Conservation (phyloP, 2,113 vertebrate species). For the Vanacampus margaritifer region DNA sequence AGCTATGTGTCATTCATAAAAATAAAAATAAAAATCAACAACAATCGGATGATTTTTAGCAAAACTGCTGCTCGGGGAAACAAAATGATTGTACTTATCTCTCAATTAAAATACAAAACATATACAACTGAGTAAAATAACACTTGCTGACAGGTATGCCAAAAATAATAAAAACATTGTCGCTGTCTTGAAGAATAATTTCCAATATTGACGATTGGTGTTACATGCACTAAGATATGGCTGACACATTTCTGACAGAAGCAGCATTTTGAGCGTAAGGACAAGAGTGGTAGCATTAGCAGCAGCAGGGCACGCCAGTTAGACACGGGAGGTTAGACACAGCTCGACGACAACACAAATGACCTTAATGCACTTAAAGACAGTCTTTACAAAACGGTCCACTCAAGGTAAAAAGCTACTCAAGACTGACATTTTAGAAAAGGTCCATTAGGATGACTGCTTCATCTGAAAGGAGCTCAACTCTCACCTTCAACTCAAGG, state of each 20-base stretch:
- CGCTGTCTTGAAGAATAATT: conserved; percentile 50
- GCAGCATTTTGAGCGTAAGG: conserved; percentile 67
- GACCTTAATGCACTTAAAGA: conserved; percentile 53
- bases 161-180: conserved; percentile 48
- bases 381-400: conserved; percentile 45
- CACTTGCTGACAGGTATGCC: conserved; percentile 53
- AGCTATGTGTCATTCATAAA: conserved; percentile 66
- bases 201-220: conserved; percentile 27
- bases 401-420: conserved; percentile 47
- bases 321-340: conserved; percentile 28
- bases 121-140: conserved; percentile 54
- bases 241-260: conserved; percentile 65
- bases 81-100: conserved; percentile 65
- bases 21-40: conserved; percentile 53
- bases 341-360: conserved; percentile 25
- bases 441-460: conserved; percentile 9
- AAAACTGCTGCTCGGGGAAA: conserved; percentile 63
- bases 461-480: conserved; percentile 16
- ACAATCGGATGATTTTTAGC: conserved; percentile 61
- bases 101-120: conserved; percentile 58
- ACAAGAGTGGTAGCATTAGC: conserved; percentile 66
- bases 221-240: conserved; percentile 70
- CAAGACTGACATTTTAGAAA: conserved; percentile 17
- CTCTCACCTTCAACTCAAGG: conserved; percentile 18
- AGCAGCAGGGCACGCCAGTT: conserved; percentile 59